Base-by-base conservation (phyloP, 64 coral and sea anemone species). In the Montipora capricornis region DNA sequence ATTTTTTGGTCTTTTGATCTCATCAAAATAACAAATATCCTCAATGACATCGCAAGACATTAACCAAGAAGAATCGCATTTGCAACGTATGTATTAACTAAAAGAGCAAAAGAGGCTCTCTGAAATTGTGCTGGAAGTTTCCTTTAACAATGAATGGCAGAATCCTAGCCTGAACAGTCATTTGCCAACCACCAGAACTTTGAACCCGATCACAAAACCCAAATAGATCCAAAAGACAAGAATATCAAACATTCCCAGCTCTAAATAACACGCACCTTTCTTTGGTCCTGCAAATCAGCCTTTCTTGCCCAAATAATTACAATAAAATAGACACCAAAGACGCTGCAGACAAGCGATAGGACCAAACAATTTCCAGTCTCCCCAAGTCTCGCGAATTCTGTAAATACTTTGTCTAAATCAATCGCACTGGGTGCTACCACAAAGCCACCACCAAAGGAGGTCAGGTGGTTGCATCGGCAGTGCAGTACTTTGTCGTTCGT, bases 331-430 rank as follows among this genome's bases (percentile, higher is more conserved):
- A 94, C 58, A 1, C 92, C 92, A 88, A 97, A 97, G 4, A 94
- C 53, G 49, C 75, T 76, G 46, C 92, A 94, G 20, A 97, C 71
- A 5, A 83, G 61, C 2, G 89, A 82, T 14, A 94, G 73, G 2
- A 97, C 95, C 1, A 94, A 47, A 15, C 79, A 90, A 66, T 97
- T 93, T 12, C 91, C 83, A 53, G 74, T 97, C 49, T 97, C 91
- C 59, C 92, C 91, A 17, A 97, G 95, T 44, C 87, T 89, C 4
- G 89, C 57, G 24, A 93, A 87, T 68, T 93, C 95, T 55, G 68
- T 87, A 44, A 97, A 94, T 22, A 97, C 92, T 92, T 94, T 94
- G 73, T 97, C 92, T 68, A 97, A 92, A 83, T 97, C 95, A 44
- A 97, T 94, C 11, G 95, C 89, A 58, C 92, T 97, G 5, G 95